Evolutionary conservation across 2,113 vertebrate species (phyloP), one percentile per base, ranked within the genome.

Genomic region (Anser cygnoides): DNA sequence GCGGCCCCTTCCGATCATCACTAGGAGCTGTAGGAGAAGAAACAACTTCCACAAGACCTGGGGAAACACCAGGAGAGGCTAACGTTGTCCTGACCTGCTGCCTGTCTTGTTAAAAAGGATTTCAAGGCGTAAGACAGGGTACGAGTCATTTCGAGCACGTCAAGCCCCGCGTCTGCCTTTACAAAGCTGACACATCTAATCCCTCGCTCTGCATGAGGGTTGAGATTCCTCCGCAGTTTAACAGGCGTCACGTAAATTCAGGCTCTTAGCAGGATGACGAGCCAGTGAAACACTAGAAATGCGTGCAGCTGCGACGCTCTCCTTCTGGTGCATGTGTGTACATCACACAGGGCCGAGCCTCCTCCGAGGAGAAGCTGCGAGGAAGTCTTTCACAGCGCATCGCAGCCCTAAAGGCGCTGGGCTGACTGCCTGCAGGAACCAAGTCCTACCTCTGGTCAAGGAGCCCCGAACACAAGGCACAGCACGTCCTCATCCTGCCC

Each of bases 381-480:
- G 66, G 35, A 65, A 35, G 83, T n/a, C 29, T 52, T 20, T 84
- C 84, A 13, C 39, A 4, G 3, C 1, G 9, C 83, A 54, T 21
- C 13, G 0, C 70, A n/a, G 59, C 65, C 61, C 41, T 50, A 31
- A 59, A 46, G 84, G 25, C 1, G 1, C 41, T 19, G 33, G 37
- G n/a, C 3, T 2, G 12, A 14, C 33, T 4, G 5, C 5, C 14
- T 39, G 22, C 0, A 3, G 57, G 23, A 55, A 54, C 4, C 1
- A 5, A 37, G 33, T n/a, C 31, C 20, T 28, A 0, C 0, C 20
- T 55, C 62, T 9, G 9, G 11, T 5, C 31, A n/a, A 39, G 46
- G 37, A 49, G 11, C 23, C 18, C 12, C 0, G 8, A 91, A 35
- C 28, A 37, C n/a, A 35, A 54, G 26, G 2, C 33, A 37, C 6